A percentile compares a stretch with the other conserved stretches of the same genome.
These are phyloP conservation scores for Lutra lutra DNA, from an alignment of 2,797 vertebrate genomes.

Conservation along the genomic window DNA sequence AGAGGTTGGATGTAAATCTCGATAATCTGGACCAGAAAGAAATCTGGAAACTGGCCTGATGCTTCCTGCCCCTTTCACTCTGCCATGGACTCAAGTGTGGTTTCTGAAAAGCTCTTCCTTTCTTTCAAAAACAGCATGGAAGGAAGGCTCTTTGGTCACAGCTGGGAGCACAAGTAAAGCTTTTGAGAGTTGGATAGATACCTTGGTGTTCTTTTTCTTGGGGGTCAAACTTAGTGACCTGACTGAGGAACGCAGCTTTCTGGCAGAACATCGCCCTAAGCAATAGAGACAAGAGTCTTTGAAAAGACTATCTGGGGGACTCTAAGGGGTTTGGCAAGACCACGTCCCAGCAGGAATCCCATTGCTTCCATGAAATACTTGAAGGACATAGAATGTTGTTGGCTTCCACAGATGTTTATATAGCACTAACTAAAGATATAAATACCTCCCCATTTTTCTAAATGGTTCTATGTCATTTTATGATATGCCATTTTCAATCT, in stretches of 20 bases:
- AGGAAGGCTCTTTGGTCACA: neutral
- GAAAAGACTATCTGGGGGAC: neutral
- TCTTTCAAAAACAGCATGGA: neutral
- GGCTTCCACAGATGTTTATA: conserved; percentile 45
- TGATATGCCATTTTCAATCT: conserved; percentile 26
- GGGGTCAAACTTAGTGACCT: neutral
- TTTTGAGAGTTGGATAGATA: neutral
- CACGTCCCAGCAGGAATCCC: neutral
- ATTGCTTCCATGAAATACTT: conserved; percentile 47
- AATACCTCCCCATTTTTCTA: conserved; percentile 44
- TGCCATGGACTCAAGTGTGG: neutral
- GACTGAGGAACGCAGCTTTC: neutral
- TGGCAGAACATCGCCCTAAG: neutral
- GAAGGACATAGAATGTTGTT: conserved; percentile 11
- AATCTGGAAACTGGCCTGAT: conserved; percentile 23
- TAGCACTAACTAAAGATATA: conserved; percentile 28
- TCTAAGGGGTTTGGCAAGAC: neutral
- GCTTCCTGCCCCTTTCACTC: neutral
- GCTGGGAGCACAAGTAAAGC: neutral
- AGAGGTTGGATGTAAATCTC: conserved; percentile 25
- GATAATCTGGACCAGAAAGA: neutral
- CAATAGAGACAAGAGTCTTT: neutral
- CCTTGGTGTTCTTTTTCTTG: neutral
- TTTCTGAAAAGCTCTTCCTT: neutral
- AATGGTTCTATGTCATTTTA: conserved; percentile 45